phyloP scores from a whole-genome alignment of 2,888 invertebrate genomes.

The Netelia inedita region DNA sequence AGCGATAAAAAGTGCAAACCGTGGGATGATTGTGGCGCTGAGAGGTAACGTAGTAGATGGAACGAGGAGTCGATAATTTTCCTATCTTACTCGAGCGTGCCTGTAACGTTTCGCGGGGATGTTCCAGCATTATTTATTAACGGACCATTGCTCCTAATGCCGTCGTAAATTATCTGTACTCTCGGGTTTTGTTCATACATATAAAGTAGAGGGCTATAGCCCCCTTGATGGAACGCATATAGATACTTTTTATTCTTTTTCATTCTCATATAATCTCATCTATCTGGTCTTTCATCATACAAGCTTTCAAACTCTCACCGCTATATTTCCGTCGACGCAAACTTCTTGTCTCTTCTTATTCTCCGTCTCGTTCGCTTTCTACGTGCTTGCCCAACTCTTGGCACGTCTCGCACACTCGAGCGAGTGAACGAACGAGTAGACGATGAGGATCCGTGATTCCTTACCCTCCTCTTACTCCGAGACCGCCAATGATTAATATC shows the following conservation, averaged over 20 bases:
- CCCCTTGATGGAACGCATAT: neutral
- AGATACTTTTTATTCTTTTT: neutral
- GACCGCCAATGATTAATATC: conserved; percentile 28
- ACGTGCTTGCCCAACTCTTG: neutral
- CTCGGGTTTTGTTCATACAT: conserved; percentile 7
- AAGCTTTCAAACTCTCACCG: conserved; percentile 14
- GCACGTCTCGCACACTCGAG: conserved; percentile 6
- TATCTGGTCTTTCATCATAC: conserved; percentile 44
- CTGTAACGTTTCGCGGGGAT: conserved; percentile 38
- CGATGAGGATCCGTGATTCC: conserved; percentile 25
- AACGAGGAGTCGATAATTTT: conserved; percentile 43
- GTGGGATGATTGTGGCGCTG: neutral
- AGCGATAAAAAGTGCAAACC: neutral
- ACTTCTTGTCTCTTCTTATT: neutral
- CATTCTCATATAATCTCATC: conserved; percentile 26
- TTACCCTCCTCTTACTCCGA: neutral
- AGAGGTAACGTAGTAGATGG: neutral
- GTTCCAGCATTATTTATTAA: conserved; percentile 56
- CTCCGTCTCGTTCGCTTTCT: neutral
- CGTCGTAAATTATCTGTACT: conserved; percentile 49
- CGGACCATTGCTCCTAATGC: conserved; percentile 51
- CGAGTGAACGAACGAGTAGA: conserved; percentile 19
- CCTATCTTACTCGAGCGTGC: conserved; percentile 54
- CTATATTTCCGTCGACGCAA: conserved; percentile 35
- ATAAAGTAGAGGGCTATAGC: neutral